These are phyloP conservation scores for Gavialis gangeticus DNA, from an alignment of 2,113 vertebrate genomes.

Conservation along the genomic window DNA sequence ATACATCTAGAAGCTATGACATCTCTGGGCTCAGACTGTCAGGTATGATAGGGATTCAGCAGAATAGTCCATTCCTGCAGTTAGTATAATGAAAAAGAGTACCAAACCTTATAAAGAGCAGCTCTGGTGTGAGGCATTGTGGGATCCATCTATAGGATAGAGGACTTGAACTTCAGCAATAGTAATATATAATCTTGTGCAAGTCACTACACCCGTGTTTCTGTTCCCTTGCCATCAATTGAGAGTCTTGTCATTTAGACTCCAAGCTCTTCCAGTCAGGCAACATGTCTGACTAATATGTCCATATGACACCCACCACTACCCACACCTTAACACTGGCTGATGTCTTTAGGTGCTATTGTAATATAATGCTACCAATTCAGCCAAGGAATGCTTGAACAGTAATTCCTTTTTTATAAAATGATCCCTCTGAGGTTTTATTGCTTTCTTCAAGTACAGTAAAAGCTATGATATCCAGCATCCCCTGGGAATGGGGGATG, in stretches of 20 bases:
- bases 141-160: not conserved
- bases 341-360: not conserved
- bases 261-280: not conserved
- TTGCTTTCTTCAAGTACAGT: not conserved
- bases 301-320: not conserved
- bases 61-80: not conserved
- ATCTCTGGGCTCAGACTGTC: not conserved
- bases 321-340: not conserved
- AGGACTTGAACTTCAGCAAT: too few relatives aligned
- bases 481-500: too few relatives aligned
- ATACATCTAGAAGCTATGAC: too few relatives aligned
- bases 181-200: not conserved
- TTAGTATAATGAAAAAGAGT: not conserved
- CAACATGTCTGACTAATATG: not conserved
- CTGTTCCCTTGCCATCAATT: not conserved
- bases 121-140: not conserved
- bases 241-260: not conserved
- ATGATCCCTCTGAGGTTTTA: not conserved
- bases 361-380: not conserved
- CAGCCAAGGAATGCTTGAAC: not conserved
- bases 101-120: not conserved
- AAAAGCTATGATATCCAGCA: too few relatives aligned
- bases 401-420: not conserved
- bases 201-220: not conserved
- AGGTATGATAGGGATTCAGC: rapidly evolving